A percentile compares a stretch with the other conserved stretches of the same genome.
Conservation (phyloP, 2,888 invertebrate species). For the Carpatolechia fugitivella region DNA sequence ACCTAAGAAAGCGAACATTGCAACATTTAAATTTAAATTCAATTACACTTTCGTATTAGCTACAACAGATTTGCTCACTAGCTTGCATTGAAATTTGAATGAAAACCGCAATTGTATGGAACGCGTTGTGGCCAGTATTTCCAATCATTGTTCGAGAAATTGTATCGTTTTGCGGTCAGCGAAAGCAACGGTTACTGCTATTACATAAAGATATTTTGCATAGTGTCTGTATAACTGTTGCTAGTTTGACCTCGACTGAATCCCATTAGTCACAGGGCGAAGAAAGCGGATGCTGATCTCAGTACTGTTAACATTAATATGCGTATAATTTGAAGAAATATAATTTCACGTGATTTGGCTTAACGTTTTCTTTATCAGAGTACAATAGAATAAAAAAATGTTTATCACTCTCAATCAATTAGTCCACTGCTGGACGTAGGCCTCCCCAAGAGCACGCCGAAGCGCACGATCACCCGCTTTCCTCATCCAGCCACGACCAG, state of each 20-base stretch:
- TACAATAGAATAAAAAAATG: too few relatives aligned
- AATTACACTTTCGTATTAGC: background rate
- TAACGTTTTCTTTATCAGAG: too few relatives aligned
- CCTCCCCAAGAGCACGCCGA: too few relatives aligned
- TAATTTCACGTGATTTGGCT: too few relatives aligned
- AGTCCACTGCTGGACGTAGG: too few relatives aligned
- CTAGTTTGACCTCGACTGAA: slow-evolving; percentile 12
- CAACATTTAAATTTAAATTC: too few relatives aligned
- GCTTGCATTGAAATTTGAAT: background rate
- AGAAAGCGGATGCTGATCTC: background rate
- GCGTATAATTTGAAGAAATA: too few relatives aligned
- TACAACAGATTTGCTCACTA: background rate
- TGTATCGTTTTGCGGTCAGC: slow-evolving; percentile 23
- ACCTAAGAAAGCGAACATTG: too few relatives aligned
- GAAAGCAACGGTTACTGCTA: slow-evolving; percentile 20
- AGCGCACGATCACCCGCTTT: too few relatives aligned
- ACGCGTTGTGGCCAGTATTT: background rate
- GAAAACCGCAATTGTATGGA: slow-evolving; percentile 4
- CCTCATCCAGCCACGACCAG: too few relatives aligned
- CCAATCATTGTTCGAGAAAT: slow-evolving; percentile 16
- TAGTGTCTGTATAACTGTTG: slow-evolving; percentile 12
- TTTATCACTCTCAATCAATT: too few relatives aligned
- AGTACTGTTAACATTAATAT: background rate
- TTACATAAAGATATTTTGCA: slow-evolving; percentile 24
- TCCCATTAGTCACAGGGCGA: slow-evolving; percentile 3